Conservation (phyloP, 2,888 invertebrate species). For the Cheilosia vernalis region DNA sequence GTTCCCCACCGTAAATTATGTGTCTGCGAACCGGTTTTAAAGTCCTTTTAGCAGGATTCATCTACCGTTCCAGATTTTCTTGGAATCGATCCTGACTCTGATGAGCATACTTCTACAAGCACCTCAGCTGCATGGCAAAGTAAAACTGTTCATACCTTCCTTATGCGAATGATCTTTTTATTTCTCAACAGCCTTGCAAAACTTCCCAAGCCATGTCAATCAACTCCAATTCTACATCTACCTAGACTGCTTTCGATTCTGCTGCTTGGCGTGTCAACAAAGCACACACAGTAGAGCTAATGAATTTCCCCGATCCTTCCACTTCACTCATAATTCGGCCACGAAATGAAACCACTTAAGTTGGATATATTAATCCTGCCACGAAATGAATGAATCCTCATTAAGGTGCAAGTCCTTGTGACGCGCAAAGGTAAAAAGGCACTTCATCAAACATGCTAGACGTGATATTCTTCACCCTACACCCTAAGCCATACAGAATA, state of each 20-base stretch:
- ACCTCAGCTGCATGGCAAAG: no score
- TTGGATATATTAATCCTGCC: constrained; percentile 40
- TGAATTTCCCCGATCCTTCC: constrained; percentile 30
- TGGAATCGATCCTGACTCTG: no score
- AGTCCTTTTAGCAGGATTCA: no score
- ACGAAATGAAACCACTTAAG: constrained; percentile 24
- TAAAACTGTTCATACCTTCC: no score
- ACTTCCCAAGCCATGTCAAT: background rate
- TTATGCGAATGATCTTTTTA: no score
- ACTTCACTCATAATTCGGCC: constrained; percentile 20
- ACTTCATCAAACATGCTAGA: constrained; percentile 40
- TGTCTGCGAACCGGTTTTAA: no score
- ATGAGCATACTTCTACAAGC: no score
- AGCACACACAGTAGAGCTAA: constrained; percentile 5
- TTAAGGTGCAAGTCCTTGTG: constrained; percentile 20
- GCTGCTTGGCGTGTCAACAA: background rate
- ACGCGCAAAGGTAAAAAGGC: constrained; percentile 30
- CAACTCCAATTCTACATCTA: background rate
- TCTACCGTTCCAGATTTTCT: no score
- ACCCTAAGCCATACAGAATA: constrained; percentile 23
- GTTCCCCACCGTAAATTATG: no score
- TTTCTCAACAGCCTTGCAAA: no score
- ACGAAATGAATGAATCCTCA: constrained; percentile 51
- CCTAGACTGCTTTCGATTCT: background rate
- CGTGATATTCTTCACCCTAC: constrained; percentile 43